phyloP scores from a whole-genome alignment of 2,888 invertebrate genomes.

The Pseudanteris insignis region DNA sequence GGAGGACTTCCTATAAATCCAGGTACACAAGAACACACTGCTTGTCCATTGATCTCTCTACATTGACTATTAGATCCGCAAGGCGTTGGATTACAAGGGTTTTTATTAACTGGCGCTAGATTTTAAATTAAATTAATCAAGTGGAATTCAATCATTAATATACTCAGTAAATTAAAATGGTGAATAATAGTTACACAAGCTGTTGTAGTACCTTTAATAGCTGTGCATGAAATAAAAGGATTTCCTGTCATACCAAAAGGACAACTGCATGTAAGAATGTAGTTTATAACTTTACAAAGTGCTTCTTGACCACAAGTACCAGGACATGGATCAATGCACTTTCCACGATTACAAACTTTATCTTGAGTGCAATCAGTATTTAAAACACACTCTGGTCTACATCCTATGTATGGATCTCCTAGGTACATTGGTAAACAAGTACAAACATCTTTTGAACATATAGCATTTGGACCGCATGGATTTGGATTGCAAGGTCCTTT shows the following conservation, averaged over 20 bases:
- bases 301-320: slow-evolving; percentile 81
- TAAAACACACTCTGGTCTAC: slow-evolving; percentile 81
- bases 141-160: background rate
- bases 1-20: slow-evolving; percentile 70
- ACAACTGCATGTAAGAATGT: slow-evolving; percentile 78
- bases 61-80: slow-evolving; percentile 74
- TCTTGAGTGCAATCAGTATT: slow-evolving; percentile 80
- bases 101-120: slow-evolving; percentile 42
- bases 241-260: slow-evolving; percentile 74
- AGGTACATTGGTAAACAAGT: slow-evolving; percentile 80
- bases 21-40: slow-evolving; percentile 67
- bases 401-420: slow-evolving; percentile 78
- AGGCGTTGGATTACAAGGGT: slow-evolving; percentile 79
- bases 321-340: slow-evolving; percentile 83
- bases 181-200: slow-evolving; percentile 43
- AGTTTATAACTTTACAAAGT: slow-evolving; percentile 74
- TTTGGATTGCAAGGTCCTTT: slow-evolving; percentile 72
- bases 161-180: background rate
- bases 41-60: slow-evolving; percentile 68
- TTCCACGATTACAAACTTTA: slow-evolving; percentile 79
- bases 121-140: slow-evolving; percentile 1
- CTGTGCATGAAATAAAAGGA: slow-evolving; percentile 60
- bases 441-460: slow-evolving; percentile 79
- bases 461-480: slow-evolving; percentile 80
- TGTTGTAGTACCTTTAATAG: too few species aligned